A percentile compares a stretch with the other conserved stretches of the same genome.
These are phyloP conservation scores for Acleris sparsana DNA, from an alignment of 2,888 invertebrate species.

Conservation along the genomic window DNA sequence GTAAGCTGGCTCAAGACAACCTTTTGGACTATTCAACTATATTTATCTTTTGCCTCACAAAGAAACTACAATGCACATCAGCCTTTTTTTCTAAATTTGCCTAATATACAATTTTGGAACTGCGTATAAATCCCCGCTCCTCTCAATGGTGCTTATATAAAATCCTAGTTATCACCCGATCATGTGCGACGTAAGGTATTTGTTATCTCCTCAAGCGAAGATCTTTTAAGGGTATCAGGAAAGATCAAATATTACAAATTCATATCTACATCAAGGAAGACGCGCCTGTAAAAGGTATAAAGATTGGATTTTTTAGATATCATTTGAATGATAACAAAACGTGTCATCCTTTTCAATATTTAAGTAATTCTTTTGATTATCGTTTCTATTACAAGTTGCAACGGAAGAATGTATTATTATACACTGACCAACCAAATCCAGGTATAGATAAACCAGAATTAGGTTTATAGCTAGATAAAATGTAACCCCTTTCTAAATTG, in stretches of 20 bases:
- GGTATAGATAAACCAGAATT: too few species aligned
- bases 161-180: slow-evolving; percentile 10
- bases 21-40: too few species aligned
- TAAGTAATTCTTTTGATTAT: too few species aligned
- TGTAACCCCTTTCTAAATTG: too few species aligned
- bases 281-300: background rate
- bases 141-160: background rate
- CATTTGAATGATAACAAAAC: background rate
- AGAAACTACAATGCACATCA: too few species aligned
- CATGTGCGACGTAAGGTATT: slow-evolving; percentile 16
- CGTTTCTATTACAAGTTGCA: too few species aligned
- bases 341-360: background rate
- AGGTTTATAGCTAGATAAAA: too few species aligned
- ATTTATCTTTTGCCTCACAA: too few species aligned
- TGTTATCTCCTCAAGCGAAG: slow-evolving; percentile 8
- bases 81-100: too few species aligned
- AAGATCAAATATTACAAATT: slow-evolving; percentile 22
- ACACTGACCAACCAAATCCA: too few species aligned
- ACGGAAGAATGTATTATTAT: too few species aligned
- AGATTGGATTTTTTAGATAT: background rate
- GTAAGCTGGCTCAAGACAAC: too few species aligned
- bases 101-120: background rate
- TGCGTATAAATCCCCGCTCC: background rate
- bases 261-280: slow-evolving; percentile 1
- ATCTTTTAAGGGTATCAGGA: slow-evolving; percentile 19